A percentile compares a stretch with the other conserved stretches of the same genome.
These are phyloP conservation scores for Vesta saturnalis DNA, from an alignment of 2,888 invertebrate species.

Conservation along the genomic window DNA sequence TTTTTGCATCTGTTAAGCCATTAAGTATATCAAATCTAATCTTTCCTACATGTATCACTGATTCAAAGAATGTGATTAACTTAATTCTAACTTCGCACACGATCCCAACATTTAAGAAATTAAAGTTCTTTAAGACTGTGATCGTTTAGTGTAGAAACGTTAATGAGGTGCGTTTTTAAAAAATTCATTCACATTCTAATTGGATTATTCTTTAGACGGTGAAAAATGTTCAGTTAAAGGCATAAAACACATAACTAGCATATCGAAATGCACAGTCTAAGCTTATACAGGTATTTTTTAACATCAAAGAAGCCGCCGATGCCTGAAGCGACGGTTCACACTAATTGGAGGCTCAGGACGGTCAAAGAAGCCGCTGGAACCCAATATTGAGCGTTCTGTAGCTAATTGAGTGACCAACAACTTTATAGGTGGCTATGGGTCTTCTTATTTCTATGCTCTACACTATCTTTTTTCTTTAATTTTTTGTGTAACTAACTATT, in stretches of 20 bases:
- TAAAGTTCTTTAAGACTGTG: constrained; percentile 53
- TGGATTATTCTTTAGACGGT: constrained; percentile 51
- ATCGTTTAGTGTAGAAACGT: constrained; percentile 45
- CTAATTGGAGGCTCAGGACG: constrained; percentile 64
- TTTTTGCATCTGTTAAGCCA: constrained; percentile 47
- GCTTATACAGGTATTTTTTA: constrained; percentile 60
- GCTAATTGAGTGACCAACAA: constrained; percentile 65
- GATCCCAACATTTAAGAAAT: constrained; percentile 44
- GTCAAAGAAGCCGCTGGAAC: constrained; percentile 64
- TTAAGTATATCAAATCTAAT: constrained; percentile 42
- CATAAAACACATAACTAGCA: constrained; percentile 34
- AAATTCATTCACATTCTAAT: constrained; percentile 59
- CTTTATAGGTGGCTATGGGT: constrained; percentile 55
- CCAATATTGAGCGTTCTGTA: constrained; percentile 63
- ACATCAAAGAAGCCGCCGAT: constrained; percentile 61
- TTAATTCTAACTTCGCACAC: constrained; percentile 48
- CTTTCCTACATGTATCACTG: constrained; percentile 48
- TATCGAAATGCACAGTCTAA: constrained; percentile 53
- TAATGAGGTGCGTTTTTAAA: constrained; percentile 53
- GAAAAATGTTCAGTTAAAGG: constrained; percentile 30
- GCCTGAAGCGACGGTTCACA: constrained; percentile 64
- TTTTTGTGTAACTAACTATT: constrained; percentile 27
- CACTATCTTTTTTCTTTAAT: constrained; percentile 26
- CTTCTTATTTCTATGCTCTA: constrained; percentile 37
- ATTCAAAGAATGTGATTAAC: constrained; percentile 55